Percentiles rank a stretch among this genome's conserved stretches.
phyloP scores from a whole-genome alignment of 2,113 vertebrate genomes.

The Semicossyphus pulcher region DNA sequence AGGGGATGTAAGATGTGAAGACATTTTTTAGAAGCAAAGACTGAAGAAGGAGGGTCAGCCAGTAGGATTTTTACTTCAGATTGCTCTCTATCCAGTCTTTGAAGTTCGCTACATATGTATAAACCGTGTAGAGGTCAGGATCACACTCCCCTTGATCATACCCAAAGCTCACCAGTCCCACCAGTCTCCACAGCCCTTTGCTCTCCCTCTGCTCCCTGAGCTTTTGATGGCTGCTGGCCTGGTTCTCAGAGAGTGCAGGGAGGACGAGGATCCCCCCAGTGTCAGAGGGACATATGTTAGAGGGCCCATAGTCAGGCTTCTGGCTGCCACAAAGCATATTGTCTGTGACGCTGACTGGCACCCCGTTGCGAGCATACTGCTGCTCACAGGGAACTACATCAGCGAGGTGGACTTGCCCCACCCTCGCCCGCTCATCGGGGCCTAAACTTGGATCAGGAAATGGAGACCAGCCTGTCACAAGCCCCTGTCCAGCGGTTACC shows the following conservation, averaged over 20 bases:
- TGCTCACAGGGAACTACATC: constrained; percentile 93
- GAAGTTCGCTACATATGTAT: constrained; percentile 90
- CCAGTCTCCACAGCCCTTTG: constrained; percentile 87
- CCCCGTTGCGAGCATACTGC: constrained; percentile 90
- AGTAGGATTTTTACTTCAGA: constrained; percentile 87
- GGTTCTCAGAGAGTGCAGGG: constrained; percentile 65
- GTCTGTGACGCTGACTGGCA: constrained; percentile 93
- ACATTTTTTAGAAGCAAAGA: constrained; percentile 8
- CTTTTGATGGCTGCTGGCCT: constrained; percentile 14
- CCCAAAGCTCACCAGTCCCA: constrained; percentile 97
- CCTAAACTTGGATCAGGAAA: constrained; percentile 80
- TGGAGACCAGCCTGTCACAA: constrained; percentile 93
- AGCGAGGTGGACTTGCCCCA: constrained; percentile 87
- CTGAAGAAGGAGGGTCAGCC: background rate
- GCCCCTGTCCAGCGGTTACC: constrained; percentile 79
- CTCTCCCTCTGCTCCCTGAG: constrained; percentile 75
- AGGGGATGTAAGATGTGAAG: constrained; percentile 13
- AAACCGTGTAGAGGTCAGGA: constrained; percentile 92
- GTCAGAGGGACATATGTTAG: constrained; percentile 95
- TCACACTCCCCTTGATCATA: constrained; percentile 92
- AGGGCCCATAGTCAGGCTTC: constrained; percentile 80
- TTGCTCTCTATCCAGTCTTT: constrained; percentile 96
- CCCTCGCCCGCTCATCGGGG: constrained; percentile 87
- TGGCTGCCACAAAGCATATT: constrained; percentile 95
- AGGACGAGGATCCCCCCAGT: constrained; percentile 92